Percentiles rank a stretch among this genome's conserved stretches.
Evolutionary conservation across 1,140 invertebrate species (phyloP).

Genomic region (Drosophila fuyamai): DNA sequence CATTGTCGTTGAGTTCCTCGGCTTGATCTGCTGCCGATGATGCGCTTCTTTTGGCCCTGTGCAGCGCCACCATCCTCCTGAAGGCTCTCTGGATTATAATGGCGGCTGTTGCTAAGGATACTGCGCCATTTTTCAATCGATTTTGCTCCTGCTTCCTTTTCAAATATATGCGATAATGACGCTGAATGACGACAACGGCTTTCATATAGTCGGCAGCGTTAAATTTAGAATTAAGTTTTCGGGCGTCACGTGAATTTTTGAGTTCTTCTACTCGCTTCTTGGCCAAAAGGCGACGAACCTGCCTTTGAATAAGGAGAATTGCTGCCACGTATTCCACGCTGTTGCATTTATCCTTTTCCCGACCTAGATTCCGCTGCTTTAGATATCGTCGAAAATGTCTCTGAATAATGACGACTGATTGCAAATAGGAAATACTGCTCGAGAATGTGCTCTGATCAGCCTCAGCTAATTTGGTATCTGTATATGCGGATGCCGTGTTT

Average conservation of each 20-base stretch:
- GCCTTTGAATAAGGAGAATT: conserved; percentile 61
- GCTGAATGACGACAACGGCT: conserved; percentile 57
- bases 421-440: conserved; percentile 26
- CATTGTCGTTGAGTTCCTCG: conserved; percentile 68
- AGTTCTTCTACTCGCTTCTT: conserved; percentile 28
- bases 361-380: conserved; percentile 27
- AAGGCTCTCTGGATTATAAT: conserved; percentile 74
- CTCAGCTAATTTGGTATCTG: neutral
- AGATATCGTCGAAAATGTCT: conserved; percentile 56
- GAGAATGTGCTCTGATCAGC: neutral
- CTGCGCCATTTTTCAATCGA: conserved; percentile 14
- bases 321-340: conserved; percentile 55
- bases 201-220: conserved; percentile 47
- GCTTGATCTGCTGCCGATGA: conserved; percentile 35
- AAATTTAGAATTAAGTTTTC: conserved; percentile 1
- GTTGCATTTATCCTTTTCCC: conserved; percentile 19
- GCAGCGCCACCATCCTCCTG: conserved; percentile 44
- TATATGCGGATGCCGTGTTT: neutral
- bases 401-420: conserved; percentile 60
- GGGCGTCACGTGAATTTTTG: conserved; percentile 1
- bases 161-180: conserved; percentile 53
- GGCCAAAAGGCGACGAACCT: conserved; percentile 44
- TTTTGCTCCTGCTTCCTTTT: conserved; percentile 27
- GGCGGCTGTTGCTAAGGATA: conserved; percentile 60
- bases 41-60: conserved; percentile 28